phyloP scores from a whole-genome alignment of 2,888 invertebrate genomes.

The Lathronympha strigana region DNA sequence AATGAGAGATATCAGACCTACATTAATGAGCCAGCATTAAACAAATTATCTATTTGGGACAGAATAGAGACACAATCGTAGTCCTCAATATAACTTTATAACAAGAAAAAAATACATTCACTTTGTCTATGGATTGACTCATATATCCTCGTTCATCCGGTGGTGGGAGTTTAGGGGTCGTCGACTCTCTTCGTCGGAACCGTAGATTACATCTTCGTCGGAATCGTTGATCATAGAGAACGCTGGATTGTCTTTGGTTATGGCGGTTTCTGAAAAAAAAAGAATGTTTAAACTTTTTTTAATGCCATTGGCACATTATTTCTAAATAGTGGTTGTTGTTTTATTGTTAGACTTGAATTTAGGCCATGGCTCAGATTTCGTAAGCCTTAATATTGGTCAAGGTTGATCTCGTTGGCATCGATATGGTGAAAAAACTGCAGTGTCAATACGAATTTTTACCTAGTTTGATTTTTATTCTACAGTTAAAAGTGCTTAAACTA shows the following conservation, averaged over 20 bases:
- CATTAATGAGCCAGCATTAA: not conserved
- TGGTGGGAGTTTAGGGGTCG: slow-evolving; percentile 90
- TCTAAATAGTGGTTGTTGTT: not conserved
- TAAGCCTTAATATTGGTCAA: slow-evolving; percentile 8
- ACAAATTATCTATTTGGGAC: slow-evolving; percentile 9
- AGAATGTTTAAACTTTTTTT: not conserved
- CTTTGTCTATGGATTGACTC: slow-evolving; percentile 54
- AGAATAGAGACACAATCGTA: slow-evolving; percentile 32
- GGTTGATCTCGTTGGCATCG: slow-evolving; percentile 7
- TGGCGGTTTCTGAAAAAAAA: slow-evolving; percentile 89
- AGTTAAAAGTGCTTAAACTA: too few species aligned
- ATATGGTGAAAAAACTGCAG: slow-evolving; percentile 13
- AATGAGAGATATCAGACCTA: not conserved
- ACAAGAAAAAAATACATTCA: slow-evolving; percentile 64
- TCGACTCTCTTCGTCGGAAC: slow-evolving; percentile 94
- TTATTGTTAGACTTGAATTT: not conserved
- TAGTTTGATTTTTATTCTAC: too few species aligned
- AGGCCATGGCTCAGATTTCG: slow-evolving; percentile 13
- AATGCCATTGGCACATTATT: not conserved
- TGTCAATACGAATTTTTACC: not conserved
- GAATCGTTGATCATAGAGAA: slow-evolving; percentile 99
- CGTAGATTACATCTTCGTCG: slow-evolving; percentile 98
- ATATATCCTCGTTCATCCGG: slow-evolving; percentile 83
- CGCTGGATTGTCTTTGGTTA: slow-evolving; percentile 98
- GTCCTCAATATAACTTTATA: slow-evolving; percentile 59